Evolutionary conservation across 2,113 vertebrate species (phyloP), one percentile per base, ranked within the genome.

Genomic region (Ictidomys tridecemlineatus): DNA sequence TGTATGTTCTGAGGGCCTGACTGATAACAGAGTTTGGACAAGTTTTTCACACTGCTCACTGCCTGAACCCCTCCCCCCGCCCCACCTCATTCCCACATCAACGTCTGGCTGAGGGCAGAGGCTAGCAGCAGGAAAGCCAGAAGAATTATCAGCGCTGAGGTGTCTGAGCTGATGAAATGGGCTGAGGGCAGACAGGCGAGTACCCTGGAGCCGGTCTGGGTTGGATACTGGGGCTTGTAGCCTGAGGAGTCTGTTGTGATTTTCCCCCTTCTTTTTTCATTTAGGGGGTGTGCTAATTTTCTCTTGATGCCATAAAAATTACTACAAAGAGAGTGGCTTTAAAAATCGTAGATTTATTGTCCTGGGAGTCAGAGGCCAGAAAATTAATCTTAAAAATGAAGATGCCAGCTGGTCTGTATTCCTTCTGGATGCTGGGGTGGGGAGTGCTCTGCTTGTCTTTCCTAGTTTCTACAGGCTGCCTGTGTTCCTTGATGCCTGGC

Each of bases 361-460:
- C 58, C 22, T 90, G 16, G 6, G 26, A 1, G 8, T 63, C 42
- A 32, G 53, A 94, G 82, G 45, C 30, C 14, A 8, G 2, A 72
- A 45, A 91, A 83, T 42, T 32, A 16, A 37, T 82, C 51, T 86
- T 65, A 58, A 96, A 63, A 85, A 86, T 76, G 39, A 85, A 80
- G 24, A 16, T 37, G 39, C 32, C 22, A 13, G 2, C 26, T 72
- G 18, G 24, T 14, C 8, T 82, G 28, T 48, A 45, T 83, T 92
- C 28, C 39, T 79, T 91, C n/a, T 73, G 30, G 65, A 74, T 76
- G 17, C 22, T 39, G 20, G 24, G 67, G 67, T 37, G 67, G 37
- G 56, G n/a, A 76, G 53, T 42, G 10, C 4, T 73, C 74, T 42
- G 14, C 34, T 24, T 82, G 39, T 30, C 83, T 87, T 67, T 53